Evolutionary conservation across 1,140 invertebrate genomes (phyloP).

Genomic region (Drosophila kanapiae): DNA sequence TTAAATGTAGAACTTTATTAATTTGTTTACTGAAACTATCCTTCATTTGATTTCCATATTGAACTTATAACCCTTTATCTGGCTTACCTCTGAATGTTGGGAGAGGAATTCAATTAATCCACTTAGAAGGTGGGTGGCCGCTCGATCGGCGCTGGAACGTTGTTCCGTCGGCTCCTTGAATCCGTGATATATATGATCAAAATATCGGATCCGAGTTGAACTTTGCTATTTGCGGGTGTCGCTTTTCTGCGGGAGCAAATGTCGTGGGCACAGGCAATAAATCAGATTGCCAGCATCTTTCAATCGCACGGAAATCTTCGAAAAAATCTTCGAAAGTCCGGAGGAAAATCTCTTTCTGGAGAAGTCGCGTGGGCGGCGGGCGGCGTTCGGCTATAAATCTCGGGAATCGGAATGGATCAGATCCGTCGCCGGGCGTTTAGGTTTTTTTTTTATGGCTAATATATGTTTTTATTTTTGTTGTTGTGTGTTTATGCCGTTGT

Average conservation of each 20-base stretch:
- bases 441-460: slow-evolving; percentile 33
- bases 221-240: slow-evolving; percentile 34
- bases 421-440: slow-evolving; percentile 33
- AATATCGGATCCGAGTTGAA: slow-evolving; percentile 31
- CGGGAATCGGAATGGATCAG: slow-evolving; percentile 16
- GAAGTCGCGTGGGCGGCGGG: slow-evolving; percentile 30
- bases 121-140: slow-evolving; percentile 60
- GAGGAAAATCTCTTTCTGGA: slow-evolving; percentile 31
- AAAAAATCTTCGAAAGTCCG: slow-evolving; percentile 15
- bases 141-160: slow-evolving; percentile 46
- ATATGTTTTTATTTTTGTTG: slow-evolving; percentile 28
- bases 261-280: slow-evolving; percentile 61
- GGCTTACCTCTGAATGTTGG: slow-evolving; percentile 63
- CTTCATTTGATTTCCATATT: background rate
- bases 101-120: slow-evolving; percentile 74
- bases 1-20: background rate
- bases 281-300: slow-evolving; percentile 53
- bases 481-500: slow-evolving; percentile 50
- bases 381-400: slow-evolving; percentile 36
- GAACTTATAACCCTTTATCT: background rate
- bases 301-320: slow-evolving; percentile 36
- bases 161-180: slow-evolving; percentile 36
- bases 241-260: slow-evolving; percentile 29
- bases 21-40: background rate
- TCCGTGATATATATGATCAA: slow-evolving; percentile 30